These are phyloP conservation scores for Tachina lurida DNA, from an alignment of 2,888 invertebrate species.

Conservation along the genomic window DNA sequence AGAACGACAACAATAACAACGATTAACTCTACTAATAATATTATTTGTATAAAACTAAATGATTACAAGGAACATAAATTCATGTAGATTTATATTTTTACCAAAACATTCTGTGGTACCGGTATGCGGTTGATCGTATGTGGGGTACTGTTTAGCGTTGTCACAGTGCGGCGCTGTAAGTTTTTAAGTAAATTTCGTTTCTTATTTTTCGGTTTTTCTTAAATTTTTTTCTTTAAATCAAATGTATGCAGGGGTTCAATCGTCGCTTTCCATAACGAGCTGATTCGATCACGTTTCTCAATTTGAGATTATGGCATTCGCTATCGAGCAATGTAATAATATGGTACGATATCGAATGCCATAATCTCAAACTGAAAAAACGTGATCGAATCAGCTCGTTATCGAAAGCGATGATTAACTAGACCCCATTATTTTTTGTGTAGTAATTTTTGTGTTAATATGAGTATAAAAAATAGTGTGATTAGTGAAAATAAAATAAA, in stretches of 20 bases:
- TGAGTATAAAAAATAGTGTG: conserved; percentile 31
- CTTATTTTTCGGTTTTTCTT: conserved; percentile 70
- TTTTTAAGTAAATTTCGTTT: conserved; percentile 77
- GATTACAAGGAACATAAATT: conserved; percentile 49
- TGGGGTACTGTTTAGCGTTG: conserved; percentile 83
- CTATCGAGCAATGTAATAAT: no score
- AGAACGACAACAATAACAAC: conserved; percentile 32
- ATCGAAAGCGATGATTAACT: no score
- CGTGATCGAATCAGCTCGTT: no score
- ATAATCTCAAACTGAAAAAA: no score
- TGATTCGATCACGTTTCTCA: no score
- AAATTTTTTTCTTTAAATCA: conserved; percentile 68
- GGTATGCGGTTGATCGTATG: conserved; percentile 84
- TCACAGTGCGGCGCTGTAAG: conserved; percentile 83
- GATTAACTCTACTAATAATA: conserved; percentile 12
- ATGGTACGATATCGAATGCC: no score
- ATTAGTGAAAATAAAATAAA: conserved; percentile 32
- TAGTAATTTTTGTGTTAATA: conserved; percentile 42
- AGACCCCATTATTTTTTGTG: no score
- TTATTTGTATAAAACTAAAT: conserved; percentile 38
- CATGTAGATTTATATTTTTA: conserved; percentile 76
- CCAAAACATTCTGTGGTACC: conserved; percentile 84
- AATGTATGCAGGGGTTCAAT: conserved; percentile 51
- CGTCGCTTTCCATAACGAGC: no score
- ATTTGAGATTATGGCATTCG: no score